Base-by-base conservation (phyloP, 1,140 invertebrate genomes). In the Cyphomyrmex costatus region DNA sequence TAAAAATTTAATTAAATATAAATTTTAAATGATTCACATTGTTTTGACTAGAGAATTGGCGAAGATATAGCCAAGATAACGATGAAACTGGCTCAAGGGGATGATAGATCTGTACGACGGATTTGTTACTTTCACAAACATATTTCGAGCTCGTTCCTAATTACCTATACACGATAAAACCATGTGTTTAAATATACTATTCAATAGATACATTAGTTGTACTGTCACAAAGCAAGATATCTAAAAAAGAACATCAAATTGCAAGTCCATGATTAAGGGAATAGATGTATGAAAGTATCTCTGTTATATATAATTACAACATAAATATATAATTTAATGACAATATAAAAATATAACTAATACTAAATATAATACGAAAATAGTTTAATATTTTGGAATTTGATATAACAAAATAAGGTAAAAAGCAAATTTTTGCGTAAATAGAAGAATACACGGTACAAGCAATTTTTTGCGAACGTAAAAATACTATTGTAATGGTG, bases 71-170 rank as follows among this genome's bases (percentile, higher is more conserved):
- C 2, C n/a, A 12, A 36, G 24, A 56, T 76, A 24, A 21, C 8
- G 33, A 42, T 42, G 12, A 82, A 82, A 58, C 10, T 70, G 3
- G 16, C 12, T 19, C 33, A 21, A 19, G 5, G n/a, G 12, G 19
- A 71, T 24, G 51, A 73, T n/a, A 19, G 65, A 73, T 82, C 46
- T 24, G 33, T 60, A 60, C 53, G 14, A 2, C 51, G 42, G 27
- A 65, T 78, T 65, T 58, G 12, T 82, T 46, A 73, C n/a, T 82
- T 30, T 21, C 24, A 58, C 12, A 19, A 71, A 58, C n/a, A 36
- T 19, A 58, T 21, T 51, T 66, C n/a, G 61, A 66, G 60, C 42
- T 79, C 16, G 42, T 79, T 79, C n/a, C 24, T 27, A 68, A 49
- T 30, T 51, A n/a, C n/a, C n/a, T n/a, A 30, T 33, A 49, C n/a